A percentile compares a stretch with the other conserved stretches of the same genome.
phyloP scores from a whole-genome alignment of 2,113 vertebrate species.

The Burhinus bistriatus region DNA sequence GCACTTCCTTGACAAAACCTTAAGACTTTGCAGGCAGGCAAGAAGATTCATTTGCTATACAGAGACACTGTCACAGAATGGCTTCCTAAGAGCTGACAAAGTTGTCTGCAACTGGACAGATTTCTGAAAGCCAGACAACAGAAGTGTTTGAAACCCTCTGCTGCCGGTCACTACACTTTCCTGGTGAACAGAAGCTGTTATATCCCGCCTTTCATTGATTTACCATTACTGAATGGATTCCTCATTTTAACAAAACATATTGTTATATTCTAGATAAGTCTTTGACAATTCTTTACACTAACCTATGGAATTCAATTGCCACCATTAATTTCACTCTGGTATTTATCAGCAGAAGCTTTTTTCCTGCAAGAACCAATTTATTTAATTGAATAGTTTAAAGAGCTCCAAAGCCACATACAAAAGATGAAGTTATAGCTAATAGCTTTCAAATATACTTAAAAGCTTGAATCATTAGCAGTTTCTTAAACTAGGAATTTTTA shows the following conservation, averaged over 20 bases:
- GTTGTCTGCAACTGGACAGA: background rate
- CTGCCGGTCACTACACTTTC: background rate
- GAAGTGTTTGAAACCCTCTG: background rate
- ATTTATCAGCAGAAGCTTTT: conserved; percentile 61
- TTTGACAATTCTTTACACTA: conserved; percentile 26
- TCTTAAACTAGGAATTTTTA: conserved; percentile 10
- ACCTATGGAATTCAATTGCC: conserved; percentile 57
- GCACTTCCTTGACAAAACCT: background rate
- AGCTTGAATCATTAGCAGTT: conserved; percentile 31
- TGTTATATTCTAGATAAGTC: conserved; percentile 28
- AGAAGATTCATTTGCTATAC: background rate
- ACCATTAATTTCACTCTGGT: conserved; percentile 45
- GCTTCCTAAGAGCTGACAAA: background rate
- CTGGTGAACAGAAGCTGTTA: background rate
- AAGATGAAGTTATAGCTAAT: conserved; percentile 38
- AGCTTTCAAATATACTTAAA: conserved; percentile 60
- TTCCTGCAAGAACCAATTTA: conserved; percentile 53
- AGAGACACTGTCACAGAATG: background rate
- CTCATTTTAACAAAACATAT: conserved; percentile 30
- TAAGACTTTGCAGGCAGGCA: background rate
- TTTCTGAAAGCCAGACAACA: background rate
- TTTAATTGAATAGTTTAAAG: conserved; percentile 59
- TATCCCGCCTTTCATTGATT: background rate
- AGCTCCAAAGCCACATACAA: conserved; percentile 44
- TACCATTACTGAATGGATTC: conserved; percentile 22